Evolutionary conservation across 2,113 vertebrate genomes (phyloP), one percentile per base, ranked within the genome.

Genomic region (Syrmaticus mikado): DNA sequence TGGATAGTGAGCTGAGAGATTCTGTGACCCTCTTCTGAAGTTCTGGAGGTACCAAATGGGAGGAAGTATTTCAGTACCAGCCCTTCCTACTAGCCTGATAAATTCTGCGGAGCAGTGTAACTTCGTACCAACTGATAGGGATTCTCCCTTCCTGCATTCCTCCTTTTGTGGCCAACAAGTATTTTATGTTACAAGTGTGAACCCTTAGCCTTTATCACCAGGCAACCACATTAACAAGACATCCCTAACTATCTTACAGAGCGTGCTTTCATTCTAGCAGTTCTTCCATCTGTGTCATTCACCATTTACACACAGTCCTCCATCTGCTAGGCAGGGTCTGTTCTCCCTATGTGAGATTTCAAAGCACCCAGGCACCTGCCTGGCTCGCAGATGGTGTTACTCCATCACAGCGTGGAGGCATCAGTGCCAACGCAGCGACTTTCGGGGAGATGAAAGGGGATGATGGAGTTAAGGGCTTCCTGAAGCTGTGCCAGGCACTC

Each of bases 261-360:
- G 36, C 3, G 1, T 9, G 20, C 68, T 74, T 79, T 79, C 50
- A 43, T 7, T 36, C 38, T 32, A 4, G 45, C 28, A 1, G 27
- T 36, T 75, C 40, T 34, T 48, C 85, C 64, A 0, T 32, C 85
- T 34, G 70, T n/a, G 3, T 19, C 45, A 1, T 9, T 92, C 76
- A 11, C 27, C 3, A 0, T 58, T 75, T 83, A 52, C 82, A 68
- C 85, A 30, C 30, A 75, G 64, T 9, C 36, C 60, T 70, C 91
- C 95, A 83, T 95, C 94, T 96, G 92, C 83, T 30, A 52, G 52
- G 78, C 88, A 78, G 75, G 52, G 25, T 66, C 92, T 93, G 79
- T 64, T 93, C 86, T 80, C 62, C 86, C 89, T 5, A 4, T 8
- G 82, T 30, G 92, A 8, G 74, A 55, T 82, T 5, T 57, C 87